phyloP scores from a whole-genome alignment of 2,888 invertebrate genomes.

The Meteorus cinctellus region DNA sequence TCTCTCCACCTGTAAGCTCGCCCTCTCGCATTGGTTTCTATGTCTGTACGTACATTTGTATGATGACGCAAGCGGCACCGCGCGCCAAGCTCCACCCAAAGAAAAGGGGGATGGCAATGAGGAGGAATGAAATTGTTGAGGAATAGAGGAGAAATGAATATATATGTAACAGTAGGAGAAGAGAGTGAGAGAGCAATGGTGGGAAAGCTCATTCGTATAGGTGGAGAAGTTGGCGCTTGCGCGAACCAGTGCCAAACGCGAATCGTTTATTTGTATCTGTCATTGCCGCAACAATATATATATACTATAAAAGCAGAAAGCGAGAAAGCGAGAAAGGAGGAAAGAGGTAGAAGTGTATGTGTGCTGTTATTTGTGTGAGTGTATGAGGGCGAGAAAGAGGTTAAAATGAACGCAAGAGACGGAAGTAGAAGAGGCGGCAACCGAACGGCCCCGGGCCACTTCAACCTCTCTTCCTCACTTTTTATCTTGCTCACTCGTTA shows the following conservation, averaged over 20 bases:
- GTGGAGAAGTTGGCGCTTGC: constrained; percentile 64
- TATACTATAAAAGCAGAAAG: constrained; percentile 24
- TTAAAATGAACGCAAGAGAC: constrained; percentile 19
- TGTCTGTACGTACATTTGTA: constrained; percentile 67
- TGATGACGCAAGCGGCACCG: constrained; percentile 64
- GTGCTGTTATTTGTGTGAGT: background rate
- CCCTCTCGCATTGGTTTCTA: constrained; percentile 72
- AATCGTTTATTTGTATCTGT: constrained; percentile 73
- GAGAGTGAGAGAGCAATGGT: constrained; percentile 40
- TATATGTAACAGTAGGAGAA: constrained; percentile 42
- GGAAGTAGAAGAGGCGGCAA: constrained; percentile 26
- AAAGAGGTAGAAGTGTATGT: background rate
- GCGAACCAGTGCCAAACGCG: constrained; percentile 66
- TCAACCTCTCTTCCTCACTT: constrained; percentile 37
- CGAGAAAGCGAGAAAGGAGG: constrained; percentile 28
- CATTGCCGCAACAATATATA: constrained; percentile 65
- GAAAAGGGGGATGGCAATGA: constrained; percentile 35
- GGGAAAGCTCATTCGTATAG: constrained; percentile 44
- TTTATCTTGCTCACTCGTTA: constrained; percentile 8
- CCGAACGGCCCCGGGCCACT: constrained; percentile 38
- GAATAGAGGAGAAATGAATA: constrained; percentile 49
- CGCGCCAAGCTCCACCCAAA: constrained; percentile 70
- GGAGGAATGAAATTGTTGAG: constrained; percentile 33
- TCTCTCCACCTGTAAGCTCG: constrained; percentile 53
- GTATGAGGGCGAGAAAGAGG: constrained; percentile 32